phyloP scores from a whole-genome alignment of 2,113 vertebrate species.

The Nibea coibor region DNA sequence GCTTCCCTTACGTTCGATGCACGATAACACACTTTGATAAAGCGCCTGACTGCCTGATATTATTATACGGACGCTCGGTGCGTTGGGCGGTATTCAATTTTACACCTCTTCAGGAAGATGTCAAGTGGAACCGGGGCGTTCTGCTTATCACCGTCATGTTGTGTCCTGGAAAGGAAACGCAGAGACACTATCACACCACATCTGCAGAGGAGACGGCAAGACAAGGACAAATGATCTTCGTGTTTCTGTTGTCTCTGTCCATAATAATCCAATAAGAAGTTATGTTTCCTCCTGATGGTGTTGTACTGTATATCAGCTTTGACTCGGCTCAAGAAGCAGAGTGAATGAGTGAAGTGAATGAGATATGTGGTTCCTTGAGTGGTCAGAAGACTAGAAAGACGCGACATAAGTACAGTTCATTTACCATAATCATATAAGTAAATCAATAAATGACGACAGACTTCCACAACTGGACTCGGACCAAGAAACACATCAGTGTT shows the following conservation, averaged over 20 bases:
- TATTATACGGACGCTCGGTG: slow-evolving; percentile 1
- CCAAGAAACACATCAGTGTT: too few relatives aligned
- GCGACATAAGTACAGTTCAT: too few relatives aligned
- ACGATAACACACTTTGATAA: slow-evolving; percentile 45
- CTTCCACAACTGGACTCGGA: too few relatives aligned
- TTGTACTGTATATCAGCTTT: too few relatives aligned
- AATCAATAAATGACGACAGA: too few relatives aligned
- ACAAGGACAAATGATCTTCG: slow-evolving; percentile 25
- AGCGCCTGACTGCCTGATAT: slow-evolving; percentile 37
- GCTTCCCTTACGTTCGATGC: slow-evolving; percentile 26
- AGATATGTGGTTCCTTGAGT: too few relatives aligned
- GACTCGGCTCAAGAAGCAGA: too few relatives aligned
- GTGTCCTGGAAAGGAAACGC: slow-evolving; percentile 21
- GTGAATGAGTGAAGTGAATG: too few relatives aligned
- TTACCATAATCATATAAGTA: too few relatives aligned
- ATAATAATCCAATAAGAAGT: not conserved
- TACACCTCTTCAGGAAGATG: slow-evolving; percentile 59
- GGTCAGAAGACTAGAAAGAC: too few relatives aligned
- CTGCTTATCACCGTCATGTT: slow-evolving; percentile 41
- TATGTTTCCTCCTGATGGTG: too few relatives aligned
- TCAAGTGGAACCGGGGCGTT: slow-evolving; percentile 43
- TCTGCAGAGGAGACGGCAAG: not conserved
- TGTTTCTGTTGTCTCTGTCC: slow-evolving; percentile 8
- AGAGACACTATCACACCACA: not conserved
- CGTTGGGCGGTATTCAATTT: slow-evolving; percentile 48